phyloP scores from a whole-genome alignment of 2,888 invertebrate genomes.

The Melieria crassipennis region DNA sequence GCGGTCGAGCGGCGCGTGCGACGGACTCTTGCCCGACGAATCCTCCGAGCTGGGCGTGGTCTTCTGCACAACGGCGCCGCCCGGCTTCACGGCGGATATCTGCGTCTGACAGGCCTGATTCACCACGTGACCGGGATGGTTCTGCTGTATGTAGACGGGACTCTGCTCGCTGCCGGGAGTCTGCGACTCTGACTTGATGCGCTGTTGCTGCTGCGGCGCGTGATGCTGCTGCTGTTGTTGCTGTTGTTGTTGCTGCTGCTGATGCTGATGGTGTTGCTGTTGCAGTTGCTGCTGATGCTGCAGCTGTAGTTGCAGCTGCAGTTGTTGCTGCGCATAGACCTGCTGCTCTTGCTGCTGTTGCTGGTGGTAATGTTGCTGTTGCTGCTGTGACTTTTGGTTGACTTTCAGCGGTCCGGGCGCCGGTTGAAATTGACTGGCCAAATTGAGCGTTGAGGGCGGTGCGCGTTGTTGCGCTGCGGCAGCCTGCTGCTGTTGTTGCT shows the following conservation, averaged over 20 bases:
- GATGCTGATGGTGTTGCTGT: slow-evolving; percentile 48
- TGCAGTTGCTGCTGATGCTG: slow-evolving; percentile 62
- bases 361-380: slow-evolving; percentile 52
- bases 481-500: slow-evolving; percentile 44
- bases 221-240: slow-evolving; percentile 50
- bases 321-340: slow-evolving; percentile 64
- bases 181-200: slow-evolving; percentile 52
- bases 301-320: slow-evolving; percentile 59
- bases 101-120: slow-evolving; percentile 66
- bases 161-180: slow-evolving; percentile 63
- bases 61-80: slow-evolving; percentile 46
- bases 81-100: slow-evolving; percentile 58
- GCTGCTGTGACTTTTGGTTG: slow-evolving; percentile 50
- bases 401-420: slow-evolving; percentile 62
- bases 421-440: slow-evolving; percentile 64
- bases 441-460: slow-evolving; percentile 63
- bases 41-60: slow-evolving; percentile 62
- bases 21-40: slow-evolving; percentile 57
- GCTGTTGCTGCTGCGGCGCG: slow-evolving; percentile 56
- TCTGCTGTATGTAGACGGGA: slow-evolving; percentile 65
- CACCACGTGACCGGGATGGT: slow-evolving; percentile 65
- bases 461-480: slow-evolving; percentile 50
- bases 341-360: slow-evolving; percentile 48
- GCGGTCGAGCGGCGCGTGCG: slow-evolving; percentile 59
- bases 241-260: slow-evolving; percentile 52